Evolutionary conservation across 2,113 vertebrate genomes (phyloP), one percentile per base, ranked within the genome.

Genomic region (Scophthalmus maximus): DNA sequence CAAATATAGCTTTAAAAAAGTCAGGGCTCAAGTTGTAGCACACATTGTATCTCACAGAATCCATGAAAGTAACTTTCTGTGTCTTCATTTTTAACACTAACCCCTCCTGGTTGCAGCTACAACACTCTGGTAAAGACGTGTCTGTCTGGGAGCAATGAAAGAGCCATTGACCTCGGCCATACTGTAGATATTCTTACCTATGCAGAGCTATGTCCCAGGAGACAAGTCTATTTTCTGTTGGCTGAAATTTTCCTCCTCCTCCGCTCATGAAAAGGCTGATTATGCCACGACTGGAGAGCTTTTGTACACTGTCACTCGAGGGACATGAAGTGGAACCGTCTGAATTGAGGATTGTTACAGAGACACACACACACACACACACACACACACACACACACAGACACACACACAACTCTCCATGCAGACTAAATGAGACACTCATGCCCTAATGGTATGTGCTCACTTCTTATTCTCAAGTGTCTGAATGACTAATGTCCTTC

Each of bases 141-240:
- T 23, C 55, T 79, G 61, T 73, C 15, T 46, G 8, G 1, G 15
- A 5, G 1, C 32, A 18, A 76, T 87, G 82, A 85, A 90, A 73
- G 82, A 72, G 40, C 32, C 64, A 23, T 74, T 90, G 12, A 78
- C 52, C 68, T 77, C 49, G 0, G 34, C 38, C 11, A 0, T 50
- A 47, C 74, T 71, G 84, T 75, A 76, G 60, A 55, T 74, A n/a
- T n/a, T n/a, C 1, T 51, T 36, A 65, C 78, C 81, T 58, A 36
- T 17, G 66, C 66, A 57, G 18, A 36, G 50, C 12, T 4, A 27
- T 20, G 44, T 69, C 75, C 65, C 80, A 51, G 56, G 58, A 74
- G 77, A 63, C n/a, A n/a, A n/a, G n/a, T n/a, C n/a, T n/a, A n/a
- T n/a, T n/a, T n/a, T n/a, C n/a, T n/a, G n/a, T n/a, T n/a, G n/a